Percentiles rank a stretch among this genome's conserved stretches.
Evolutionary conservation across 1,140 invertebrate genomes (phyloP).

Genomic region (Luehdorfia chinensis): DNA sequence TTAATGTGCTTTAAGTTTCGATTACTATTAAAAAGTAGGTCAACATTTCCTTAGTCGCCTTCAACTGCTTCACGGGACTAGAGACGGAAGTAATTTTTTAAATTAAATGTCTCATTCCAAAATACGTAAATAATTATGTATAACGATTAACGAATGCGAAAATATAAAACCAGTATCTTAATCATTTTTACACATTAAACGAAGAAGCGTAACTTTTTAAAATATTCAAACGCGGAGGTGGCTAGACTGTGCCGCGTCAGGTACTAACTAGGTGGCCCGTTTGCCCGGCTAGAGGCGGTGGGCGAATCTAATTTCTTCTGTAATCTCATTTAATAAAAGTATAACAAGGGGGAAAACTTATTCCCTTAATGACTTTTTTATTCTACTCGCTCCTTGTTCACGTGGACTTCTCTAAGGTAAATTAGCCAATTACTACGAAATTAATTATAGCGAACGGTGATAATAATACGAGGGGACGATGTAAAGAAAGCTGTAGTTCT

Average conservation of each 20-base stretch:
- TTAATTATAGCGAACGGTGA: constrained; percentile 1
- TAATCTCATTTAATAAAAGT: neutral
- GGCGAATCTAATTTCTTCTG: neutral
- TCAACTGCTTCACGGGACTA: too few species aligned
- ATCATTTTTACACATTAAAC: too few species aligned
- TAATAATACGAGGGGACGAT: neutral
- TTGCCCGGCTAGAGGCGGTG: neutral
- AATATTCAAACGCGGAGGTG: neutral
- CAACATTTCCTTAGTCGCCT: too few species aligned
- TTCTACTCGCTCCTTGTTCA: neutral
- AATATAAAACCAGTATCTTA: too few species aligned
- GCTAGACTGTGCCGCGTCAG: neutral
- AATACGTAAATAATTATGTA: too few species aligned
- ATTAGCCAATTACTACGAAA: constrained; percentile 7
- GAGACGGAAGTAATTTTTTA: too few species aligned
- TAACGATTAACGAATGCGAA: too few species aligned
- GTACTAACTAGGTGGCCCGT: neutral
- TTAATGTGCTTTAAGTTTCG: too few species aligned
- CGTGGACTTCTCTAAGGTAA: neutral
- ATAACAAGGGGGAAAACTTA: constrained; percentile 1
- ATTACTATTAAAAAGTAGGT: too few species aligned
- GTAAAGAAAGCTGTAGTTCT: too few species aligned
- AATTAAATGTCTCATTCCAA: too few species aligned
- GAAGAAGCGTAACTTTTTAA: neutral
- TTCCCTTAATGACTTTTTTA: neutral